phyloP scores from a whole-genome alignment of 2,888 invertebrate species.

The Myathropa florea region DNA sequence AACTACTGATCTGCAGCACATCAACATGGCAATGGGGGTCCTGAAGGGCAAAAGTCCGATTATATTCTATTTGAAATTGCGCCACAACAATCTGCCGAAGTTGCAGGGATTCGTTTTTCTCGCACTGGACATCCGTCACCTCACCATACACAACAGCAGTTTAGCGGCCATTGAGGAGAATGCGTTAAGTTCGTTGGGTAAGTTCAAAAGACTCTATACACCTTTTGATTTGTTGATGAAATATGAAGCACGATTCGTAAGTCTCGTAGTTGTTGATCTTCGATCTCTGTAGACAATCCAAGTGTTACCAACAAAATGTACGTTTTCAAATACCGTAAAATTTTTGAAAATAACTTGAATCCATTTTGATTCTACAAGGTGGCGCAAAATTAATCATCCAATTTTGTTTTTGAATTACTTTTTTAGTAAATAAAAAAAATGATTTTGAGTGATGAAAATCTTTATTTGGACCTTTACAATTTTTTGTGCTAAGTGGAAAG shows the following conservation, averaged over 20 bases:
- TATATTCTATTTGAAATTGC: constrained; percentile 92
- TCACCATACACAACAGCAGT: constrained; percentile 94
- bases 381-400: too few relatives aligned
- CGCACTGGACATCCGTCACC: constrained; percentile 92
- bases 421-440: too few relatives aligned
- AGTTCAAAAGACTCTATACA: constrained; percentile 74
- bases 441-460: too few relatives aligned
- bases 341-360: too few relatives aligned
- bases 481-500: too few relatives aligned
- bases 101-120: constrained; percentile 93
- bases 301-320: too few relatives aligned
- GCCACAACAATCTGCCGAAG: constrained; percentile 92
- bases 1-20: constrained; percentile 90
- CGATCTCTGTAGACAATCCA: too few relatives aligned
- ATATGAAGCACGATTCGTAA: neutral
- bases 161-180: constrained; percentile 93
- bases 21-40: constrained; percentile 89
- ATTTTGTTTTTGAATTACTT: too few relatives aligned
- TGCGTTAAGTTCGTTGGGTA: constrained; percentile 92
- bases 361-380: too few relatives aligned
- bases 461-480: too few relatives aligned
- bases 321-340: too few relatives aligned
- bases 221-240: too few relatives aligned
- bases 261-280: neutral
- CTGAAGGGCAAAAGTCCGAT: constrained; percentile 90